Evolutionary conservation across 37 sponge, comb jelly and placozoan genomes (phyloP), one percentile per base, ranked within the genome.

Genomic region (Geodia barretti): DNA sequence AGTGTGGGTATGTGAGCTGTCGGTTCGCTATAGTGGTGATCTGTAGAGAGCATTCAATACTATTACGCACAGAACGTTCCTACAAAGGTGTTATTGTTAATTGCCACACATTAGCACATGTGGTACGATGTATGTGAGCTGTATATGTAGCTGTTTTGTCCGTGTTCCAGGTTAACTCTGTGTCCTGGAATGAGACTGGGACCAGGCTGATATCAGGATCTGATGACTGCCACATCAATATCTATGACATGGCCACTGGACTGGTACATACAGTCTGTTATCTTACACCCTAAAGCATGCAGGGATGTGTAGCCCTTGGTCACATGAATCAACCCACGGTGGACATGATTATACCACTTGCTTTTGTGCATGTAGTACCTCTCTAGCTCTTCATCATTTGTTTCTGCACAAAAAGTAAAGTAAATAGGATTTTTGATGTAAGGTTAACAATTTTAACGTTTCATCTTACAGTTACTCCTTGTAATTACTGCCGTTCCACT

Each of bases 181-280:
- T 95, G 11, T 63, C 87, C 0, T 95, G 96, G 96, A 95, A 84
- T 59, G 40, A 38, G 19, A 58, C 79, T 64, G 96, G 96, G 7
- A 68, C 79, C 39, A 70, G 63, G 0, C 78, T 95, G 20, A 64
- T 95, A 2, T 88, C 96, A 4, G 96, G 96, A 20, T 89, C 93
- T 11, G 96, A 95, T 62, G 96, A 95, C 71, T 86, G 93, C 77
- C 87, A 86, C 24, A 75, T 95, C n/a, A 88, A 93, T 64, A 73
- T 95, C 31, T 88, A 89, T 58, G 83, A 92, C 33, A 29, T 78
- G 9, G 32, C 14, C 21, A 78, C 67, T 2, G 62, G 76, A 83
- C 14, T 63, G 69, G 85, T 84, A 23, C 3, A 60, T 43, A 29
- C 35, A 69, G 60, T 70, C 8, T 70, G 71, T 8, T 9, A n/a